Evolutionary conservation across 1,140 invertebrate species (phyloP).

Genomic region (Daktulosphaira vitifoliae): DNA sequence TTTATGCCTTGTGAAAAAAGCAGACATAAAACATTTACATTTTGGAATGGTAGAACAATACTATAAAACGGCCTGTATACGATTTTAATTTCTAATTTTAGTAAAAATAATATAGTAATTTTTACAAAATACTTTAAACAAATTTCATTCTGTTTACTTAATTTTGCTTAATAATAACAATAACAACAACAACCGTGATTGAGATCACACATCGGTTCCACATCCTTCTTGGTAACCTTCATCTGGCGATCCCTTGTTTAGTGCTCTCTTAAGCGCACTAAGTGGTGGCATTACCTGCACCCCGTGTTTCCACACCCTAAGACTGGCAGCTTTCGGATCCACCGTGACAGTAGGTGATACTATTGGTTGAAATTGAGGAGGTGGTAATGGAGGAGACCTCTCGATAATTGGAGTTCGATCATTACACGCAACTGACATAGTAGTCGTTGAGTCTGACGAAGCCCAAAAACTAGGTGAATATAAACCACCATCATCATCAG

Average conservation of each 20-base stretch:
- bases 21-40: too few relatives aligned
- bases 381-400: slow-evolving; percentile 50
- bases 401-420: slow-evolving; percentile 68
- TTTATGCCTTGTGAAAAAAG: too few relatives aligned
- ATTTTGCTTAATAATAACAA: too few relatives aligned
- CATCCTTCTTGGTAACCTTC: slow-evolving; percentile 86
- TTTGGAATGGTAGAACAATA: too few relatives aligned
- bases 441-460: neutral
- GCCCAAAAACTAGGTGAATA: slow-evolving; percentile 22
- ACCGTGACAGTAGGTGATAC: slow-evolving; percentile 41
- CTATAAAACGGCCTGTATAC: too few relatives aligned
- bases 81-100: too few relatives aligned
- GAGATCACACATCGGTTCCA: slow-evolving; percentile 72
- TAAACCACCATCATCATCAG: slow-evolving; percentile 36
- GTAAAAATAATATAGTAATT: too few relatives aligned
- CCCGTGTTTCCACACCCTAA: slow-evolving; percentile 74
- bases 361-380: slow-evolving; percentile 49
- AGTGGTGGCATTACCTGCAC: slow-evolving; percentile 73
- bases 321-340: slow-evolving; percentile 57
- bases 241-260: slow-evolving; percentile 73
- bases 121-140: too few relatives aligned
- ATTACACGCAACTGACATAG: slow-evolving; percentile 50
- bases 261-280: slow-evolving; percentile 65
- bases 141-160: too few relatives aligned
- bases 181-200: neutral